Evolutionary conservation across 2,113 vertebrate species (phyloP).

Genomic region (Caretta caretta): DNA sequence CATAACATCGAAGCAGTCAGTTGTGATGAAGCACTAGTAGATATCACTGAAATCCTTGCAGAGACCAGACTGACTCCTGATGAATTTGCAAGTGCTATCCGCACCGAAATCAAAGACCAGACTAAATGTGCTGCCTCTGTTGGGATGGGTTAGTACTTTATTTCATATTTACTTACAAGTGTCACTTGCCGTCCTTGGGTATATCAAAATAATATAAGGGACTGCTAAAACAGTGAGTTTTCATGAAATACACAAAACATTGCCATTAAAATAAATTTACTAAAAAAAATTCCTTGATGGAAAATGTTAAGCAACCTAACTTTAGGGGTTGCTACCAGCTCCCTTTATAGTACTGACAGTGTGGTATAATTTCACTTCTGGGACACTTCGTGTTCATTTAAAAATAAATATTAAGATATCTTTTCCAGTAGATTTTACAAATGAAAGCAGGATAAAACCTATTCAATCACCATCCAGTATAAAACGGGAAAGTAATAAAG

Average conservation of each 20-base stretch:
- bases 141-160: constrained; percentile 90
- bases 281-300: background rate
- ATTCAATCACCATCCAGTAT: background rate
- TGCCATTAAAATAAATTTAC: background rate
- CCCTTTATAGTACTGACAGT: background rate
- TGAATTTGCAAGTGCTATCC: constrained; percentile 89
- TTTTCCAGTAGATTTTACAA: background rate
- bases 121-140: constrained; percentile 94
- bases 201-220: background rate
- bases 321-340: background rate
- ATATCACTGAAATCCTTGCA: constrained; percentile 89
- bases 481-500: background rate
- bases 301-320: background rate
- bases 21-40: constrained; percentile 96
- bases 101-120: constrained; percentile 90
- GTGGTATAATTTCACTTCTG: background rate
- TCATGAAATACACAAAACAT: background rate
- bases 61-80: constrained; percentile 89
- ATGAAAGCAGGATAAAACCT: background rate
- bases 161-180: background rate
- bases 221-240: background rate
- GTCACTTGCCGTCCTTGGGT: background rate
- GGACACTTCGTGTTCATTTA: background rate
- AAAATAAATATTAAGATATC: background rate
- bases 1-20: constrained; percentile 97